Percentiles rank a stretch among this genome's conserved stretches.
Conservation (phyloP, 2,113 vertebrate genomes). For the Galemys pyrenaicus region DNA sequence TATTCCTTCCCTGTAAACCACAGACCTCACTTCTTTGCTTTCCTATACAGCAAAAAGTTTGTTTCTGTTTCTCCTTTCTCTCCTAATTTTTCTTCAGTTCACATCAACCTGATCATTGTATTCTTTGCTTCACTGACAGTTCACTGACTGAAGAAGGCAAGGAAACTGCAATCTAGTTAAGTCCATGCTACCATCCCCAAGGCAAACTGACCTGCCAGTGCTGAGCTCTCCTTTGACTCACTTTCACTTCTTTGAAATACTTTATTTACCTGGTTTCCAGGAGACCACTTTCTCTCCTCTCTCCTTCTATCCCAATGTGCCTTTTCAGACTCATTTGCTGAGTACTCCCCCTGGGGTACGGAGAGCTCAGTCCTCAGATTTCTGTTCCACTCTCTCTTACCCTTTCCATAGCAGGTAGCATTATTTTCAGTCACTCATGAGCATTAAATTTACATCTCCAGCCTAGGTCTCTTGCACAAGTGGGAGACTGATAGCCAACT, state of each 20-base stretch:
- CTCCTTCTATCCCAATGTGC: not conserved
- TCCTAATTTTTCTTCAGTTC: not conserved
- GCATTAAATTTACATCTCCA: not conserved
- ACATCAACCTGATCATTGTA: not conserved
- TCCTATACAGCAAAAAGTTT: not conserved
- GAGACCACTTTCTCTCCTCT: no score
- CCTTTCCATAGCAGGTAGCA: not conserved
- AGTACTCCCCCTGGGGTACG: no score
- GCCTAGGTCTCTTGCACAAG: not conserved
- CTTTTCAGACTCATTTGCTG: not conserved
- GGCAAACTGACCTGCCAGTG: not conserved
- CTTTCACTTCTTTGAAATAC: not conserved
- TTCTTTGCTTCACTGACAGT: not conserved
- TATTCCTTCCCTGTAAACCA: not conserved
- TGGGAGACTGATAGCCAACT: not conserved
- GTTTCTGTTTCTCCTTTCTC: not conserved
- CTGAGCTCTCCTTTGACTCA: not conserved
- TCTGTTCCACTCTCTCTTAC: not conserved
- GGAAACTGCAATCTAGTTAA: no score
- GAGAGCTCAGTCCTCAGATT: not conserved
- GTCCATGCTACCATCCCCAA: not conserved
- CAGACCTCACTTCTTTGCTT: not conserved
- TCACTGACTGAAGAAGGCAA: no score
- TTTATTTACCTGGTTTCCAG: not conserved
- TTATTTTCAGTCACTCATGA: not conserved